Base-by-base conservation (phyloP, 2,797 vertebrate genomes). In the Hafferia zeledoni region DNA sequence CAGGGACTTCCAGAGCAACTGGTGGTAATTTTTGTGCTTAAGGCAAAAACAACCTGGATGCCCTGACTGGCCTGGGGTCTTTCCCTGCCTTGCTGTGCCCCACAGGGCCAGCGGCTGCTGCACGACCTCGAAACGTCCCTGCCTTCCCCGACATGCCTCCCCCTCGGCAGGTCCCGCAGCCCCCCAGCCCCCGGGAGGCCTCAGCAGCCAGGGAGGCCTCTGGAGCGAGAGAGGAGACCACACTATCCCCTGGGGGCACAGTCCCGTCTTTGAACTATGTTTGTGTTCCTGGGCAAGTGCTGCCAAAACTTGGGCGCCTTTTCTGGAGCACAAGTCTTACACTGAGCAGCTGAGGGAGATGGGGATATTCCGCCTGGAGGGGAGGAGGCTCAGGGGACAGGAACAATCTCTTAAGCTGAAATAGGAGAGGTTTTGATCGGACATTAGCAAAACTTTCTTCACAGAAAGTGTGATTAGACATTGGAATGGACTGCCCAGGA, bases 121-220 rank as follows among this genome's bases (percentile, higher is more conserved):
- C n/a, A 5, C 0, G 2, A 70, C 31, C 46, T 47, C 2, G 0
- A 6, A 6, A 18, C 1, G 15, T 5, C 10, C 8, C 43, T 18
- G 39, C 50, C 17, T 12, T 20, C 8, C 33, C 39, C 0, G 0
- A 5, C 4, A 9, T 5, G 18, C 18, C 46, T 8, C 5, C 3
- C 2, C 1, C 22, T 27, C 43, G 5, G n/a, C 30, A 33, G 41
- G 30, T 13, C 50, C 55, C 7, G 18, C 7, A 28, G 4, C 17
- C 18, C 37, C 23, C 12, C 18, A 49, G 25, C 60, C 8, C 59
- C 1, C 1, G 2, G 18, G 19, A 27, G 43, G 61, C 37, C 11
- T 25, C 35, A 27, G 47, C 24, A 18, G 24, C 8, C 61, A 12
- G 23, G 27, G 30, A 47, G 6, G 57, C 27, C 53, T 17, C 24